Conservation (phyloP, 2,797 vertebrate species). For the Alosa sapidissima region DNA sequence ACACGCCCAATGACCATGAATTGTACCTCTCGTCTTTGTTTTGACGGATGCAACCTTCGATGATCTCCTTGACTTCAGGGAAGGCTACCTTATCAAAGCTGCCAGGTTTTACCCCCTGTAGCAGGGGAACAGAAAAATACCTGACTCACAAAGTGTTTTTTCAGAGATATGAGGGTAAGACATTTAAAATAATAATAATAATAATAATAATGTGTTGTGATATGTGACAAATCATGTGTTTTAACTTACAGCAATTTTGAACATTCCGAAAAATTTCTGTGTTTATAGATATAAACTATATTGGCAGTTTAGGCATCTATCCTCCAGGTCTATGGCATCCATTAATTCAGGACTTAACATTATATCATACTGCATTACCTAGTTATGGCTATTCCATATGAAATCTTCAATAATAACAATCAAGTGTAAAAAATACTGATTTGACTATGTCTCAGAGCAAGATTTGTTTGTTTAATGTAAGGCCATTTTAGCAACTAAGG, state of each 20-base stretch:
- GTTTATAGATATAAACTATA: too few relatives aligned
- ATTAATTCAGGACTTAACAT: background rate
- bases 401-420: background rate
- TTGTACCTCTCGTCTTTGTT: conserved; percentile 95
- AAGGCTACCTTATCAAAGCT: conserved; percentile 99
- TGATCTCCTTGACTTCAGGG: conserved; percentile 99
- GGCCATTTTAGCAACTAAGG: too few relatives aligned
- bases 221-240: background rate
- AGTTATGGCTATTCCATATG: background rate
- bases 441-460: background rate
- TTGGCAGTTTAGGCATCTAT: background rate
- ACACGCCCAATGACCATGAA: background rate
- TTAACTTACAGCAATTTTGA: background rate
- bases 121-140: conserved; percentile 64
- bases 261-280: too few relatives aligned
- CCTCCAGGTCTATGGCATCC: background rate
- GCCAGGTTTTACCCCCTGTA: conserved; percentile 95
- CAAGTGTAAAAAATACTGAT: too few relatives aligned
- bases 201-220: background rate
- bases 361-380: background rate
- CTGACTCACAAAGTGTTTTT: conserved; percentile 55
- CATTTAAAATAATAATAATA: background rate
- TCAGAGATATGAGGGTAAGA: background rate
- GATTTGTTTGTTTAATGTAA: too few relatives aligned
- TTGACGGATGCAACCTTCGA: conserved; percentile 97